A percentile compares a stretch with the other conserved stretches of the same genome.
Conservation (phyloP, 1,140 invertebrate species). For the Platyura marginata region DNA sequence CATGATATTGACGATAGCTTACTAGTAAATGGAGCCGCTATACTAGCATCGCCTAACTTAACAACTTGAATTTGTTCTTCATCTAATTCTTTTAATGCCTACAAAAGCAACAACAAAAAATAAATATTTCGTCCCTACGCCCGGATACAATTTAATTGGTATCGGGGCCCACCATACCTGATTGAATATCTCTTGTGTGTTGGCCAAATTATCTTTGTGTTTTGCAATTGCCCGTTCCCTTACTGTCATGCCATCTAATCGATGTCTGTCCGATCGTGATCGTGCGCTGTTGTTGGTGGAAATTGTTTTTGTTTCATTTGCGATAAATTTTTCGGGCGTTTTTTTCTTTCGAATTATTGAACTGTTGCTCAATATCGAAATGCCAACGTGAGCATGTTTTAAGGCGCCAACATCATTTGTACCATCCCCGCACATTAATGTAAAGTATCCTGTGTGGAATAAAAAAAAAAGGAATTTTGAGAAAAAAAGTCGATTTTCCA, state of each 20-base stretch:
- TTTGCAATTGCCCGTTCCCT: conserved; percentile 18
- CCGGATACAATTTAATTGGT: conserved; percentile 19
- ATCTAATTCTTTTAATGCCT: conserved; percentile 66
- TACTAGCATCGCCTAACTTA: conserved; percentile 93
- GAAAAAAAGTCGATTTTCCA: no score
- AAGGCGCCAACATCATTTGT: conserved; percentile 99
- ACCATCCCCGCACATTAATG: conserved; percentile 99
- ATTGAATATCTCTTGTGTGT: conserved; percentile 25
- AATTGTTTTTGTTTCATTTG: conserved; percentile 14
- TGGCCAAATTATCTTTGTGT: conserved; percentile 20
- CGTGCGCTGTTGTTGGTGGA: conserved; percentile 2
- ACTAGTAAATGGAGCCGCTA: conserved; percentile 97
- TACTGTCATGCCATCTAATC: conserved; percentile 10
- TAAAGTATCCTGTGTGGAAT: conserved; percentile 46
- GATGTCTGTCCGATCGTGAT: not conserved
- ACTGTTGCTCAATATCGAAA: conserved; percentile 75
- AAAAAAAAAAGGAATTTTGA: no score
- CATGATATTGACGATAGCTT: conserved; percentile 93
- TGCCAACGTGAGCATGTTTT: conserved; percentile 81
- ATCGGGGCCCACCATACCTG: conserved; percentile 47
- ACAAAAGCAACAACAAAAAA: not conserved
- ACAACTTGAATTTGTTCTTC: conserved; percentile 81
- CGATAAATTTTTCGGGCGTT: conserved; percentile 14
- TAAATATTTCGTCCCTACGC: not conserved
- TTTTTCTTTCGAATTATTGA: conserved; percentile 37